Base-by-base conservation (phyloP, 2,797 vertebrate species). In the Macroramphosus scolopax region DNA sequence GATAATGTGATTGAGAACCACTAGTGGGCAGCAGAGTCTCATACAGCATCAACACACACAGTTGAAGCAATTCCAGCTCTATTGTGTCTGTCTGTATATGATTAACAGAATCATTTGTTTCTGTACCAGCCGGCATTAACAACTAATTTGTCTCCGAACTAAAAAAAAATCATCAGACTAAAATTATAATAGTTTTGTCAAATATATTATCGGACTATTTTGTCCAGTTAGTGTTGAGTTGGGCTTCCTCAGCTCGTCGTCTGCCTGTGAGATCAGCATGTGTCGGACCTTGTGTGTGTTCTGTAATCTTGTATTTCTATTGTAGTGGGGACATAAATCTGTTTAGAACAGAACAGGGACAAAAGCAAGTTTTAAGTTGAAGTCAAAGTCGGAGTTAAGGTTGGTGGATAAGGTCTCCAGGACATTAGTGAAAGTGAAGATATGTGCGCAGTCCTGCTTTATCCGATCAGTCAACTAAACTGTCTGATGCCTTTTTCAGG, bases 1-100 rank as follows among this genome's bases (percentile, higher is more conserved):
- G n/a, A n/a, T n/a, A n/a, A n/a, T n/a, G n/a, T n/a, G n/a, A n/a
- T n/a, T n/a, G n/a, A n/a, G 9, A 9, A 15, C 74, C 89, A 89
- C 80, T 63, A 85, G 88, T 71, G 81, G 87, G 88, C 81, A 87
- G 81, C 74, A 88, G 71, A 70, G 75, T 28, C 34, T 59, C 36
- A 49, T 24, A 10, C 0, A 33, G 20, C 13, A 43, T 57, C 10
- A 32, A 17, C 14, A 17, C 29, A 68, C 26, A 51, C 29, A 14
- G 15, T 36, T 17, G 20, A 48, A 17, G 22, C 6, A 14, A n/a
- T 45, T 55, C 53, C 26, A 2, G 26, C 51, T 43, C 17, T 59
- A 12, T 54, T 68, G 32, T 67, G 51, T 58, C 34, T 59, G 16
- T 18, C 1, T 15, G 17, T 37, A n/a, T 7, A 3, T 57, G 25